These are phyloP conservation scores for Papilio aristodemus DNA, from an alignment of 1,140 invertebrate genomes.

Conservation along the genomic window DNA sequence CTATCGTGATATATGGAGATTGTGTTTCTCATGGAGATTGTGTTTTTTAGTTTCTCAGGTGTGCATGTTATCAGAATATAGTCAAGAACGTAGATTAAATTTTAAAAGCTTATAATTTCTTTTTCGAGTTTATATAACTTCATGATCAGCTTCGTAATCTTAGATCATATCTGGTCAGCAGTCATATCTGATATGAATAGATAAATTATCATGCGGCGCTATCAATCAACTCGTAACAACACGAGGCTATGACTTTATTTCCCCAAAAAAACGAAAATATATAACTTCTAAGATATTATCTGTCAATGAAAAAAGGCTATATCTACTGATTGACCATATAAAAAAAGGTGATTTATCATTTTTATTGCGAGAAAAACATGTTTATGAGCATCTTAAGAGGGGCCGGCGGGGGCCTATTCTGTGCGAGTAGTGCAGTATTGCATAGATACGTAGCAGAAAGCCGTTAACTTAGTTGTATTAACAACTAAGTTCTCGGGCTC, in stretches of 20 bases:
- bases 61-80: too few relatives aligned
- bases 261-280: constrained; percentile 39
- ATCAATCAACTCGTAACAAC: constrained; percentile 65
- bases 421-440: background rate
- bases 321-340: constrained; percentile 77
- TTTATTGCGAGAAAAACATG: constrained; percentile 79
- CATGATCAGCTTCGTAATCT: background rate
- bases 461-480: too few relatives aligned
- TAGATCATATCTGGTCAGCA: background rate
- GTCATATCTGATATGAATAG: background rate
- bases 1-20: too few relatives aligned
- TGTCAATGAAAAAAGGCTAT: constrained; percentile 67
- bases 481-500: too few relatives aligned
- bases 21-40: too few relatives aligned
- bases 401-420: constrained; percentile 48
- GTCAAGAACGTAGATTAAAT: too few relatives aligned
- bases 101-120: too few relatives aligned
- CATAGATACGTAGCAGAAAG: too few relatives aligned
- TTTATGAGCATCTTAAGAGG: constrained; percentile 78
- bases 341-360: constrained; percentile 79
- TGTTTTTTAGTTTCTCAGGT: too few relatives aligned
- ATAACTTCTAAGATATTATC: constrained; percentile 64
- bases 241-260: constrained; percentile 49
- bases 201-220: constrained; percentile 37
- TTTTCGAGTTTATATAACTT: too few relatives aligned